These are phyloP conservation scores for Tetranychus cinnabarinus DNA, from an alignment of 1,140 invertebrate species.

Conservation along the genomic window DNA sequence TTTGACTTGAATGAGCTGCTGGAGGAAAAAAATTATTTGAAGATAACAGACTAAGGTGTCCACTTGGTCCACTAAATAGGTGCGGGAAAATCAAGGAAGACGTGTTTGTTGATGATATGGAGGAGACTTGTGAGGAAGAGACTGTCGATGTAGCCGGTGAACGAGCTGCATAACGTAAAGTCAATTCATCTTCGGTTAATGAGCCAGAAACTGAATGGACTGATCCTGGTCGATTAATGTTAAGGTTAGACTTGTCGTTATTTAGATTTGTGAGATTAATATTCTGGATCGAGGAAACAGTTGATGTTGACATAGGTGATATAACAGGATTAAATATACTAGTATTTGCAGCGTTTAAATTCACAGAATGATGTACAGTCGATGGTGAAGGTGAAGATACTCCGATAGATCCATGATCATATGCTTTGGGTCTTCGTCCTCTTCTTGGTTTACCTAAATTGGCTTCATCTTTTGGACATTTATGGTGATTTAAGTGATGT, in stretches of 20 bases:
- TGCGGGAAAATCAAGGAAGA: not conserved
- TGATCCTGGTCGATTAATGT: not conserved
- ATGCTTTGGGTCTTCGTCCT: conserved; percentile 17
- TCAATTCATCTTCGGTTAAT: not conserved
- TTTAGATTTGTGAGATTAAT: not conserved
- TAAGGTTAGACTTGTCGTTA: no score
- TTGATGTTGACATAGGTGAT: not conserved
- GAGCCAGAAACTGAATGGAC: not conserved
- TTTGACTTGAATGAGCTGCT: not conserved
- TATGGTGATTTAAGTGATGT: conserved; percentile 61
- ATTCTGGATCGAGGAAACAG: not conserved
- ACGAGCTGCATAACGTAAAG: not conserved
- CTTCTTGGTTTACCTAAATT: conserved; percentile 18
- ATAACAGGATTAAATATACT: not conserved
- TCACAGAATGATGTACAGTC: not conserved
- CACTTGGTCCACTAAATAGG: no score
- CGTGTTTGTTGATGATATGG: not conserved
- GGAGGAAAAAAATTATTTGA: not conserved
- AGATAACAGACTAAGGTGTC: no score
- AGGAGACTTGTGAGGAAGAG: not conserved
- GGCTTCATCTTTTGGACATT: conserved; percentile 33
- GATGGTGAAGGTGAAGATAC: not conserved
- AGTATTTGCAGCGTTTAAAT: not conserved
- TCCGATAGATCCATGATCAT: conserved; percentile 4
- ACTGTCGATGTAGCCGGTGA: not conserved